These are phyloP conservation scores for Galagoides demidoff DNA, from an alignment of 2,797 vertebrate genomes.

Conservation along the genomic window DNA sequence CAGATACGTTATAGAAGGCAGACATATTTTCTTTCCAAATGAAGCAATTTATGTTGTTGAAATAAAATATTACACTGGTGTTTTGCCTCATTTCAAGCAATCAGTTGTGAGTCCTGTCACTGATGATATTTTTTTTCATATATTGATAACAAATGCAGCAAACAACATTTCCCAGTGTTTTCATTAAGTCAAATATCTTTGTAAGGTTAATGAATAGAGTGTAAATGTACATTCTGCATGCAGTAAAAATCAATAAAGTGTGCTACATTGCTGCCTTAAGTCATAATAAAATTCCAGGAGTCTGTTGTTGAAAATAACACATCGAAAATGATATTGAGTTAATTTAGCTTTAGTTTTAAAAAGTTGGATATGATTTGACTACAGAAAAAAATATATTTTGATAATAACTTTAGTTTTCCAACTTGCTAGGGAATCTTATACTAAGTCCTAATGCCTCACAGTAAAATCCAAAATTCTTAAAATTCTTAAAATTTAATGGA, in stretches of 20 bases:
- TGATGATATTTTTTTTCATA: background rate
- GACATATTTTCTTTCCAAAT: background rate
- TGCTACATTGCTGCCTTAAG: conserved; percentile 1
- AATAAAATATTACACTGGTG: conserved; percentile 27
- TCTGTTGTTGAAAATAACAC: background rate
- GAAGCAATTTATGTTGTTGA: background rate
- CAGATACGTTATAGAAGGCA: background rate
- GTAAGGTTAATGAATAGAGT: conserved; percentile 56
- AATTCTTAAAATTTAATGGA: background rate
- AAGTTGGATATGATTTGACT: background rate
- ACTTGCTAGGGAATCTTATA: background rate
- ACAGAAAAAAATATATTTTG: background rate
- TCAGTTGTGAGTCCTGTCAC: background rate
- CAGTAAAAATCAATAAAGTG: conserved; percentile 52
- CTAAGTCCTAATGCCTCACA: background rate
- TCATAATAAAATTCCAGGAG: conserved; percentile 17
- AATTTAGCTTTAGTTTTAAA: background rate
- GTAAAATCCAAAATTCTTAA: background rate
- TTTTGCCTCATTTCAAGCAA: conserved; percentile 32
- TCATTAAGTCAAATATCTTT: conserved; percentile 49
- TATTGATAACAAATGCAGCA: background rate
- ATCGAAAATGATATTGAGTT: conserved; percentile 30
- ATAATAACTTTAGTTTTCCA: background rate
- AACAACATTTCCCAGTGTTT: conserved; percentile 52
- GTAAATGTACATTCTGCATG: conserved; percentile 1